These are phyloP conservation scores for Montifringilla adamsi DNA, from an alignment of 2,113 vertebrate genomes.

Conservation along the genomic window DNA sequence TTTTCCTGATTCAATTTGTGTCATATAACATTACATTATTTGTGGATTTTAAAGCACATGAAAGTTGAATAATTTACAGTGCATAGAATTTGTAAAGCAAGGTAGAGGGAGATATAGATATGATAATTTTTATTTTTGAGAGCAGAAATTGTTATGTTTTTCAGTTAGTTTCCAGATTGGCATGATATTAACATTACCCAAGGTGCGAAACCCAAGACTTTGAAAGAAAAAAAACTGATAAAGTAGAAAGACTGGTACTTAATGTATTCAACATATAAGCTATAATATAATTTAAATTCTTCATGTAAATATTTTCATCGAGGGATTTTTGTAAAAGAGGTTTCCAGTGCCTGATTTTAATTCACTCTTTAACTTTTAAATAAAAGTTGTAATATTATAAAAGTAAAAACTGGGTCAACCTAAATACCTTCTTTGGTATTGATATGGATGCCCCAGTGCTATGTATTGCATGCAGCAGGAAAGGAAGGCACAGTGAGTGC, in stretches of 20 bases:
- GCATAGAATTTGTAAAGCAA: background rate
- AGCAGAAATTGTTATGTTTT: background rate
- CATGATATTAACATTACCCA: background rate
- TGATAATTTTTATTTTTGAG: background rate
- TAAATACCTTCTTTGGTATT: background rate
- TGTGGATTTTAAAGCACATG: background rate
- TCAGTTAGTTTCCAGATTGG: background rate
- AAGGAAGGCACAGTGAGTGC: background rate
- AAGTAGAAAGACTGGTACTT: background rate
- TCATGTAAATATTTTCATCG: background rate
- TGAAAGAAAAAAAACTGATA: background rate
- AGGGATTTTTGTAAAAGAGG: background rate
- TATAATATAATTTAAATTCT: background rate
- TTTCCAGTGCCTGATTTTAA: background rate
- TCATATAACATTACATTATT: background rate
- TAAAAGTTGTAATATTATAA: background rate
- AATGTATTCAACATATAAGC: background rate
- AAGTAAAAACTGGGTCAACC: background rate
- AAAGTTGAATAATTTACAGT: background rate
- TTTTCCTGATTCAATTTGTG: background rate
- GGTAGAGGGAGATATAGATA: background rate
- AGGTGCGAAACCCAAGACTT: background rate
- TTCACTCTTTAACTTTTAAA: background rate
- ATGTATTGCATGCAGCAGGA: background rate
- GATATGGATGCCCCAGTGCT: background rate